Evolutionary conservation across 2,888 invertebrate genomes (phyloP), one percentile per base, ranked within the genome.

Genomic region (Synanthedon andrenaeformis): DNA sequence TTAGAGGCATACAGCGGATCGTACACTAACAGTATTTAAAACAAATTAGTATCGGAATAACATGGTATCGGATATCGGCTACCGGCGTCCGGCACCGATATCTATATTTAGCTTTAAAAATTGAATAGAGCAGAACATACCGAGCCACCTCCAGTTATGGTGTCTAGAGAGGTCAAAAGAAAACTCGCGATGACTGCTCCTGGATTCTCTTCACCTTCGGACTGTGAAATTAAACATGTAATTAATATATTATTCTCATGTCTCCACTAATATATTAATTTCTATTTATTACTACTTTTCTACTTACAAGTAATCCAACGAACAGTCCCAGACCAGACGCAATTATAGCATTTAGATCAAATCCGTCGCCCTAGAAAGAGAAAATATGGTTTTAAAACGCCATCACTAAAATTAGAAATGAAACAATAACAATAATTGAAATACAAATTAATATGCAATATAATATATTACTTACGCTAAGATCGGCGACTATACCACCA

Each of bases 91-190:
- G 23, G 23, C 23, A 23, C 23, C 23, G 23, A 23, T 23, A 23
- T 23, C 23, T 4, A 0, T 53, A 23, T 23, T 4, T 23, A 23
- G 23, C 23, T 23, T 23, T 4, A 23, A 23, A 5, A 0, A 23
- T 23, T 23, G n/a, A 48, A n/a, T 10, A 35, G 42, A 41, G 12
- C n/a, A 11, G 42, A 17, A 17, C 79, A 56, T 77, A 88, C 88
- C 70, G 87, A 74, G 55, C 88, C 88, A 4, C 88, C 88, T n/a
- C 80, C 88, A 14, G 84, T 81, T 3, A 88, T 68, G 0, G 86
- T 82, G 8, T 87, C 85, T 56, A 88, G 61, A 1, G 84, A 82
- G 0, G 88, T 88, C 41, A 82, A 60, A 6, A 87, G 64, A 55
- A 88, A 88, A 56, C 79, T 78, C 4, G 79, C 84, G 19, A 88